Evolutionary conservation across 2,888 invertebrate genomes (phyloP).

Genomic region (Drosophila tripunctata): DNA sequence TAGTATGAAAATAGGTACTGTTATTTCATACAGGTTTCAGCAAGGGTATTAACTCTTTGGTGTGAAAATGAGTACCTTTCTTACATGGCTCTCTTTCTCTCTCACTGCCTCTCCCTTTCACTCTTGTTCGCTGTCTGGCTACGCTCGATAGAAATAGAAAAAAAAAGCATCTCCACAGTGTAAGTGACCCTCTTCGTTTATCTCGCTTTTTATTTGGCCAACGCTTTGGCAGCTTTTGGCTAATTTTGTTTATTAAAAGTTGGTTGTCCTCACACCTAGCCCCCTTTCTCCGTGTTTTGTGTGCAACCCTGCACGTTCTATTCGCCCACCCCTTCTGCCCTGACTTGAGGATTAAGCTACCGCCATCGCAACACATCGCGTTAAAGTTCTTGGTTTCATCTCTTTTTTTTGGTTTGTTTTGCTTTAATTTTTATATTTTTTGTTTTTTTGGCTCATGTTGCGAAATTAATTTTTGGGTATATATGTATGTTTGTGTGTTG

Average conservation of each 20-base stretch:
- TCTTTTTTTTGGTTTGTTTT: neutral
- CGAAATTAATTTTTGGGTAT: constrained; percentile 68
- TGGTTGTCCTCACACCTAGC: constrained; percentile 56
- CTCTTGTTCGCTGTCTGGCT: neutral
- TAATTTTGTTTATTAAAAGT: constrained; percentile 80
- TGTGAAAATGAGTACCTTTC: too few species aligned
- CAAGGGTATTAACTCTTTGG: too few species aligned
- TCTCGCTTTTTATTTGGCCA: constrained; percentile 70
- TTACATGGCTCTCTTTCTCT: too few species aligned
- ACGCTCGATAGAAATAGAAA: neutral
- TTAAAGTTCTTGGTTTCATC: constrained; percentile 1
- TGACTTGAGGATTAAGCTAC: neutral
- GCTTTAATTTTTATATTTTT: neutral
- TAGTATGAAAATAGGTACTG: too few species aligned
- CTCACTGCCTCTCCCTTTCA: neutral
- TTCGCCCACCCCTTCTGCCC: too few species aligned
- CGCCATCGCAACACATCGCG: constrained; percentile 1
- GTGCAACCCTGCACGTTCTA: neutral
- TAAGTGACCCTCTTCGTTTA: constrained; percentile 51
- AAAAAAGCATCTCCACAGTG: neutral
- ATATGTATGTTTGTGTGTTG: too few species aligned
- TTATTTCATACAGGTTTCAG: too few species aligned
- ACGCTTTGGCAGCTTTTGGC: constrained; percentile 56
- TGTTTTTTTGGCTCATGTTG: constrained; percentile 33
- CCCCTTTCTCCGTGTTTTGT: too few species aligned